Percentiles rank a stretch among this genome's conserved stretches.
Conservation (phyloP, 2,797 vertebrate species). For the Labroides dimidiatus region DNA sequence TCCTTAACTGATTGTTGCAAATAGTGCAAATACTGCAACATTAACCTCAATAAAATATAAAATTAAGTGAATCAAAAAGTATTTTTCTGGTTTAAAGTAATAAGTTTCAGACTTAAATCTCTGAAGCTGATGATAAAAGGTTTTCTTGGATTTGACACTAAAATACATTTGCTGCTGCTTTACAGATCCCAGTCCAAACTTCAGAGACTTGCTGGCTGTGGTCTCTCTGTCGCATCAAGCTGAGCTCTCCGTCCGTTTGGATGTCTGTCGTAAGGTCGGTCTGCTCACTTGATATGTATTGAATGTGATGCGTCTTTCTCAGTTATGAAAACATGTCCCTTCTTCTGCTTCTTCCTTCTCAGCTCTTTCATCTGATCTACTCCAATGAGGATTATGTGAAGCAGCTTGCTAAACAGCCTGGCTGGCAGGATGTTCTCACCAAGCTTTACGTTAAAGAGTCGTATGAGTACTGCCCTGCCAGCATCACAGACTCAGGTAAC, state of each 20-base stretch:
- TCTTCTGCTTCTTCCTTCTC: constrained; percentile 29
- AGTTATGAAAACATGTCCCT: constrained; percentile 13
- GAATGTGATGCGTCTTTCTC: background rate
- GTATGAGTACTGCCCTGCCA: constrained; percentile 79
- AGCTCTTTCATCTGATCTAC: constrained; percentile 97
- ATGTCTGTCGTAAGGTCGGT: constrained; percentile 95
- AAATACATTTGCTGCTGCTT: constrained; percentile 11
- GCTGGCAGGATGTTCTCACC: constrained; percentile 96
- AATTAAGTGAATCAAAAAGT: too few relatives aligned
- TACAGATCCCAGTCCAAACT: constrained; percentile 87
- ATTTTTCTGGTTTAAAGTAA: too few relatives aligned
- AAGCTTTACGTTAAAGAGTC: constrained; percentile 96
- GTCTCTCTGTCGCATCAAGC: constrained; percentile 93
- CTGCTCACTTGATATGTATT: background rate
- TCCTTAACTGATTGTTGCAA: too few relatives aligned
- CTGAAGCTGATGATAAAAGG: background rate
- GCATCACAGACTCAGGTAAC: constrained; percentile 70
- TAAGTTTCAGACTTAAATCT: too few relatives aligned
- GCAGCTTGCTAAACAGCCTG: constrained; percentile 88
- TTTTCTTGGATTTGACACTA: background rate
- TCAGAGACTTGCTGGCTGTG: constrained; percentile 93
- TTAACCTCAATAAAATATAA: too few relatives aligned
- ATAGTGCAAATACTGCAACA: too few relatives aligned
- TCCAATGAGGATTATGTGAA: constrained; percentile 89
- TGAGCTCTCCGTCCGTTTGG: constrained; percentile 89